Evolutionary conservation across 2,888 invertebrate species (phyloP).

Genomic region (Rosalia funebris): DNA sequence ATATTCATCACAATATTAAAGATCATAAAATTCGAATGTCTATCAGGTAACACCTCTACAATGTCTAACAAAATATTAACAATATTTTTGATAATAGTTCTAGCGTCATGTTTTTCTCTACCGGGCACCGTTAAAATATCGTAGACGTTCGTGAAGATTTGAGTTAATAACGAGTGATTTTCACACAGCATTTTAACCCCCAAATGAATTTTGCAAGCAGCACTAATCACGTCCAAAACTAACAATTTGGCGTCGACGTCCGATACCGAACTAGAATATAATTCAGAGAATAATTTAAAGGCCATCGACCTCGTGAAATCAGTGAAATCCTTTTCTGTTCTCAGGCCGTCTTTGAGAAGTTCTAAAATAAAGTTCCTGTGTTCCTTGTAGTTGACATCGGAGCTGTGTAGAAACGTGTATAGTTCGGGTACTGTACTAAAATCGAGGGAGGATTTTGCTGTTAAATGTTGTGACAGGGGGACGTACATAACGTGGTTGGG

Average conservation of each 20-base stretch:
- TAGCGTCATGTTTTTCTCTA: slow-evolving; percentile 17
- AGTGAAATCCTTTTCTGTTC: slow-evolving; percentile 78
- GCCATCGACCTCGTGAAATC: slow-evolving; percentile 78
- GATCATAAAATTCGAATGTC: slow-evolving; percentile 29
- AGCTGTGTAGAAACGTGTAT: slow-evolving; percentile 83
- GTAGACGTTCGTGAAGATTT: slow-evolving; percentile 67
- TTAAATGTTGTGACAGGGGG: slow-evolving; percentile 67
- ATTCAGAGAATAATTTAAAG: slow-evolving; percentile 81
- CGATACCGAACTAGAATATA: slow-evolving; percentile 73
- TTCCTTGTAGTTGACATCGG: slow-evolving; percentile 74
- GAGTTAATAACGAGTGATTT: slow-evolving; percentile 76
- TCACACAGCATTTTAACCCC: slow-evolving; percentile 74
- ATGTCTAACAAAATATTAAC: slow-evolving; percentile 45
- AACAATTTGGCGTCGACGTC: slow-evolving; percentile 72
- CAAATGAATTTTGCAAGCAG: slow-evolving; percentile 72
- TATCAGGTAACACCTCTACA: slow-evolving; percentile 36
- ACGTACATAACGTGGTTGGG: slow-evolving; percentile 81
- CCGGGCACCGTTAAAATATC: slow-evolving; percentile 5
- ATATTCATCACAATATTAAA: slow-evolving; percentile 35
- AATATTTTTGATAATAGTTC: slow-evolving; percentile 40
- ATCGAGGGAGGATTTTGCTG: slow-evolving; percentile 76
- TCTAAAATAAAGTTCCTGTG: slow-evolving; percentile 83
- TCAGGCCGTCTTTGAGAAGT: slow-evolving; percentile 79
- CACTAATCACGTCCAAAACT: slow-evolving; percentile 73
- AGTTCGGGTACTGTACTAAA: slow-evolving; percentile 87